Evolutionary conservation across 2,888 invertebrate species (phyloP), one percentile per base, ranked within the genome.

Genomic region (Dorcus parallelipipedus): DNA sequence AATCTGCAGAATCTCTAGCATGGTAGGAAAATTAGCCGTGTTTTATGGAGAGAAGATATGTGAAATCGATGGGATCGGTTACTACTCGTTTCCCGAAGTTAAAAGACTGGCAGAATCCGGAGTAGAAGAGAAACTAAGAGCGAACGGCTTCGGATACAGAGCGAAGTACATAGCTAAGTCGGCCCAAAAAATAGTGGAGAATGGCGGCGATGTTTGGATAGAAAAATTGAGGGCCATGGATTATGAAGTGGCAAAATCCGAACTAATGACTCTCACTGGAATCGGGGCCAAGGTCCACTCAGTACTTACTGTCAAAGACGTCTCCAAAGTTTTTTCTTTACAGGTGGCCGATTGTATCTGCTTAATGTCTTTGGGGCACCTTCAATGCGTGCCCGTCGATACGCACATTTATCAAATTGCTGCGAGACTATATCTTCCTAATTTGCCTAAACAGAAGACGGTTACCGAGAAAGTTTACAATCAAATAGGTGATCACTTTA

Each of bases 291-390:
- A 98, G 86, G 95, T 91, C 66, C 7, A 4, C 5, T 64, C 59
- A 48, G 52, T 49, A 50, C 57, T 49, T 45, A 56, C 33, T 38
- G 3, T 42, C 48, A 14, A 48, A 49, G 53, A 14, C 1, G 14
- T 14, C 14, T 1, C 50, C 40, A 41, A 58, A 52, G 38, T 14
- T 33, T 50, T 38, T 50, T 52, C 52, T 48, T 17, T 76, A 40
- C 69, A 93, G 91, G 94, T 99, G 14, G 96, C 98, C 0, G 98
- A 99, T 78, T 99, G 98, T 78, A 91, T 99, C 67, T 95, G 95
- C 73, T 82, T 99, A 17, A 98, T 99, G 97, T 95, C 97, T 0
- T 76, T 99, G 52, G 89, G 90, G 56, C 93, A 97, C 74, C 77
- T 93, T 51, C 86, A 90, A 68, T 89, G 96, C 0, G 86, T 99